Evolutionary conservation across 2,113 vertebrate species (phyloP).

Genomic region (Daubentonia madagascariensis): DNA sequence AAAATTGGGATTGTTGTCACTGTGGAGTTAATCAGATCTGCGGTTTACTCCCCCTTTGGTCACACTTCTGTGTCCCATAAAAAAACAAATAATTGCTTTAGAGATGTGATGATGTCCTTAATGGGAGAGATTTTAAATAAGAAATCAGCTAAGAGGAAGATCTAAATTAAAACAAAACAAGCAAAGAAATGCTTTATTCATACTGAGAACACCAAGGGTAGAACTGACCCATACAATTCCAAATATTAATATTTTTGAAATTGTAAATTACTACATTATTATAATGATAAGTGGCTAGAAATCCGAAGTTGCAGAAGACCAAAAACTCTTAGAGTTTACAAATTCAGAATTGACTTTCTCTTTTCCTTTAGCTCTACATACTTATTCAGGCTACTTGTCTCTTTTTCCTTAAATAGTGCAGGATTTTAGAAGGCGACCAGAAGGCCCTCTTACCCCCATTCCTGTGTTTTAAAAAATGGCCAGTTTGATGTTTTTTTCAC

Average conservation of each 20-base stretch:
- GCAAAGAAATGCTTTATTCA: background rate
- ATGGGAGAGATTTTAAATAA: background rate
- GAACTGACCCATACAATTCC: background rate
- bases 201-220: background rate
- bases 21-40: background rate
- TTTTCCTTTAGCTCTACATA: background rate
- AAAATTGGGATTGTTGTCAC: background rate
- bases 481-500: background rate
- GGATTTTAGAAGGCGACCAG: background rate
- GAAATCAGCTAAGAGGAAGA: background rate
- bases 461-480: background rate
- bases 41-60: background rate
- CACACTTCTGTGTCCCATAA: background rate
- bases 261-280: background rate
- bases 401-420: background rate
- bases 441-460: background rate
- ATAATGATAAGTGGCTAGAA: background rate
- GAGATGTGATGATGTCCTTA: background rate
- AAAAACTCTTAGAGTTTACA: background rate
- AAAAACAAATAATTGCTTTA: background rate
- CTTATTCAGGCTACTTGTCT: too few species aligned
- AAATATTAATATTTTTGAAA: constrained; percentile 33
- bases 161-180: constrained; percentile 21
- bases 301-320: background rate
- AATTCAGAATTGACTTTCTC: background rate